Evolutionary conservation across 2,888 invertebrate species (phyloP).

Genomic region (Plebejus argus): DNA sequence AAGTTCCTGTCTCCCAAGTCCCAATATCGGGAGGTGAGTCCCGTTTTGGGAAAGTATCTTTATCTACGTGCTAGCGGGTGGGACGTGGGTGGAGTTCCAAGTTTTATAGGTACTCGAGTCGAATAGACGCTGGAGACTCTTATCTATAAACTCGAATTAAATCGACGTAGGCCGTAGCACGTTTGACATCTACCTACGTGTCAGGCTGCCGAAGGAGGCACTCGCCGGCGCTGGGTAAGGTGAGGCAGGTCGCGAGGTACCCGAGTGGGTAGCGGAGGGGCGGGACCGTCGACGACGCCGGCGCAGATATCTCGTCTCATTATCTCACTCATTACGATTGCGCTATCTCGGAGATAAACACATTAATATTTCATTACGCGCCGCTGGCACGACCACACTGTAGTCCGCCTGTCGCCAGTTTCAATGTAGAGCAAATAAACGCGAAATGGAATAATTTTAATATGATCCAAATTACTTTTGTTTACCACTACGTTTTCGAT

Average conservation of each 20-base stretch:
- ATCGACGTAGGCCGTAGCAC: too few species aligned
- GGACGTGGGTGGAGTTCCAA: too few species aligned
- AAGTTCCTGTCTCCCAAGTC: not conserved
- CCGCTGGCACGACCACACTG: not conserved
- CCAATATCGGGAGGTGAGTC: not conserved
- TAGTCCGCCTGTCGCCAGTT: not conserved
- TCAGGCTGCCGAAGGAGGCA: too few species aligned
- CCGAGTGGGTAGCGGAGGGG: not conserved
- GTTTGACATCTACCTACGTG: too few species aligned
- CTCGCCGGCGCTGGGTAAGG: not conserved
- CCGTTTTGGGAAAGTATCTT: too few species aligned
- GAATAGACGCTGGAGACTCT: not conserved
- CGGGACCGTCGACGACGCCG: not conserved
- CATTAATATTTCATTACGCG: not conserved
- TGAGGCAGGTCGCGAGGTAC: not conserved
- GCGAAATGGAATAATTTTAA: not conserved
- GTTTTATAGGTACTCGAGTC: not conserved
- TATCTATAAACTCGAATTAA: too few species aligned
- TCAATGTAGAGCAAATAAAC: not conserved
- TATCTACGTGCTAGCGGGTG: too few species aligned
- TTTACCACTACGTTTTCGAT: not conserved
- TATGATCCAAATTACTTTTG: not conserved
- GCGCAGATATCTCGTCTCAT: constrained; percentile 14
- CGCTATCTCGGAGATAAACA: constrained; percentile 2
- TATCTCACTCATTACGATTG: constrained; percentile 6